phyloP scores from a whole-genome alignment of 2,797 vertebrate species.

The Fistularia tabacaria region DNA sequence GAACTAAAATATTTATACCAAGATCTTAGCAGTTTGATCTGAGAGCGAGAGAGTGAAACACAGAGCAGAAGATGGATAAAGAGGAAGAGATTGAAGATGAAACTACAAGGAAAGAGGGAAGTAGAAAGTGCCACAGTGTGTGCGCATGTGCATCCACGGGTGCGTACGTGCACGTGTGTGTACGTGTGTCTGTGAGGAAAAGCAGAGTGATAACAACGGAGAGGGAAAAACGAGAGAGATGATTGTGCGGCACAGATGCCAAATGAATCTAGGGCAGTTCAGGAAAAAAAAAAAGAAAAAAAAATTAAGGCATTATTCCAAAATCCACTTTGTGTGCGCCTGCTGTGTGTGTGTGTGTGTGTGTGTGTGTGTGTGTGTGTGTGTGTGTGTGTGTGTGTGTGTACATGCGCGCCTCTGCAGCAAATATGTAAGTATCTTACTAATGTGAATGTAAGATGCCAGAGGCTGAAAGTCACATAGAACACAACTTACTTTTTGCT shows the following conservation, averaged over 20 bases:
- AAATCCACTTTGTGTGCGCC: slow-evolving; percentile 55
- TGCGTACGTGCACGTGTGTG: slow-evolving; percentile 9
- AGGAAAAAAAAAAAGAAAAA: slow-evolving; percentile 15
- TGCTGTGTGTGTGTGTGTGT: slow-evolving; percentile 42
- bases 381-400: slow-evolving; percentile 7
- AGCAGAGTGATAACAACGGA: slow-evolving; percentile 38
- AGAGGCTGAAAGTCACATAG: slow-evolving; percentile 20
- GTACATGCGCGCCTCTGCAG: not conserved
- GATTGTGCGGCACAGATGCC: slow-evolving; percentile 69
- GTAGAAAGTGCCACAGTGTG: slow-evolving; percentile 22
- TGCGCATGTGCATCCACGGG: no score
- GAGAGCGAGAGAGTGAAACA: slow-evolving; percentile 21
- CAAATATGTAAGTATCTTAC: slow-evolving; percentile 20
- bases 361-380: slow-evolving; percentile 22
- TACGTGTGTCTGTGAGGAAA: slow-evolving; percentile 18
- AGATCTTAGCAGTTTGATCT: slow-evolving; percentile 51
- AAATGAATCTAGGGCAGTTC: slow-evolving; percentile 70
- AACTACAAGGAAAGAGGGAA: slow-evolving; percentile 12
- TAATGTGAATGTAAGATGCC: slow-evolving; percentile 20
- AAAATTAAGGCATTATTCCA: slow-evolving; percentile 63
- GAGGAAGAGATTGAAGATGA: slow-evolving; percentile 12
- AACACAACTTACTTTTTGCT: slow-evolving; percentile 20
- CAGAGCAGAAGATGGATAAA: slow-evolving; percentile 20
- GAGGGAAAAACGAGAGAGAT: slow-evolving; percentile 31
- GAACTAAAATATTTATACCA: slow-evolving; percentile 68